These are phyloP conservation scores for Gymnopithys bicolor DNA, from an alignment of 2,797 vertebrate species.

Conservation along the genomic window DNA sequence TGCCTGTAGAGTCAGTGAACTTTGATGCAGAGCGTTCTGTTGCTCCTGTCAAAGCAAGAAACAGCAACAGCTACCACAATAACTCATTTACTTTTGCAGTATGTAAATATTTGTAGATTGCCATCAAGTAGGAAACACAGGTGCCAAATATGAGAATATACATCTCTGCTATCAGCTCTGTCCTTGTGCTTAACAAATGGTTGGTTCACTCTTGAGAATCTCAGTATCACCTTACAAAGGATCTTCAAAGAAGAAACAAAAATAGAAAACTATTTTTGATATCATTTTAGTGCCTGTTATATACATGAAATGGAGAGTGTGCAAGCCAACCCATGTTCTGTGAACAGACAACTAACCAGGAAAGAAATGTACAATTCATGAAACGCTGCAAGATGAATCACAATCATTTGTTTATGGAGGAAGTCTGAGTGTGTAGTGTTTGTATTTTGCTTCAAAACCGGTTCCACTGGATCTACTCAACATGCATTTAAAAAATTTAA, in stretches of 20 bases:
- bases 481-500: conserved; percentile 48
- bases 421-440: conserved; percentile 24
- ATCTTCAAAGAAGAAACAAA: conserved; percentile 27
- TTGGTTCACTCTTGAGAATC: not conserved
- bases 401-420: conserved; percentile 58
- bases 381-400: conserved; percentile 44
- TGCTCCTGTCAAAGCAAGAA: conserved; percentile 11
- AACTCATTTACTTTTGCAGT: conserved; percentile 22
- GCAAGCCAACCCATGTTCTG: not conserved
- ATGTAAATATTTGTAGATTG: conserved; percentile 56
- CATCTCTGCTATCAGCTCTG: conserved; percentile 35
- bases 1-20: not conserved
- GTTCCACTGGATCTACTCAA: conserved; percentile 51
- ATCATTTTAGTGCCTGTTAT: not conserved
- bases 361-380: not conserved
- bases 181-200: not conserved
- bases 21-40: not conserved
- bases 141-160: conserved; percentile 40
- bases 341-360: conserved; percentile 1
- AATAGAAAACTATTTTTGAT: not conserved
- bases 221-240: not conserved
- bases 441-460: conserved; percentile 43
- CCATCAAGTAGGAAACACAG: conserved; percentile 3
- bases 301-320: not conserved
- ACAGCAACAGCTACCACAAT: conserved; percentile 19